A percentile compares a stretch with the other conserved stretches of the same genome.
phyloP scores from a whole-genome alignment of 2,888 invertebrate species.

The Drosophila prolongata region DNA sequence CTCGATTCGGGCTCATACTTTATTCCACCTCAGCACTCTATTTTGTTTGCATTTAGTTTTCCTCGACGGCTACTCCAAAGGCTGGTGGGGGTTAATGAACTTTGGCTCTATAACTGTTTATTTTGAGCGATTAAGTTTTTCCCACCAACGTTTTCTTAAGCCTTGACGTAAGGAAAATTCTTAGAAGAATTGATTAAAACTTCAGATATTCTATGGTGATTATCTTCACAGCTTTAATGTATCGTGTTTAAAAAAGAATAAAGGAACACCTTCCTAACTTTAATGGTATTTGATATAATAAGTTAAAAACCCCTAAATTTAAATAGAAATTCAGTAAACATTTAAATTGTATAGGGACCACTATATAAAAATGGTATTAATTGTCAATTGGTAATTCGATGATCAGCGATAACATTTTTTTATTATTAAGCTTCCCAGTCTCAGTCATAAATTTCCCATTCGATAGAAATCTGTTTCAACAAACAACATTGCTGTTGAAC shows the following conservation, averaged over 20 bases:
- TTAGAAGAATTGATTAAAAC: too few species aligned
- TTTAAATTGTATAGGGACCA: not conserved
- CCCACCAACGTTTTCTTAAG: too few species aligned
- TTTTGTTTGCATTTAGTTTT: conserved; percentile 18
- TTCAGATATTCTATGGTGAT: not conserved
- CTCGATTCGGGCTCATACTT: conserved; percentile 34
- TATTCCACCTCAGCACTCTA: conserved; percentile 42
- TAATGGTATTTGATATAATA: too few species aligned
- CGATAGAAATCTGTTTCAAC: conserved; percentile 12
- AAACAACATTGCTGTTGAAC: conserved; percentile 18
- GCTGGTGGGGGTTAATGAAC: conserved; percentile 21
- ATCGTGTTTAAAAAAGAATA: too few species aligned
- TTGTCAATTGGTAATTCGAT: not conserved
- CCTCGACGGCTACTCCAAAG: conserved; percentile 14
- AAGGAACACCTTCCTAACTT: too few species aligned
- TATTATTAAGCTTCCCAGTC: not conserved
- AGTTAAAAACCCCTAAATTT: too few species aligned
- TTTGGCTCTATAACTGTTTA: conserved; percentile 19
- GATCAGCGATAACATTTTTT: conserved; percentile 10
- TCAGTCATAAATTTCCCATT: not conserved
- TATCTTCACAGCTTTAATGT: too few species aligned
- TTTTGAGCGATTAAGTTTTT: conserved; percentile 3
- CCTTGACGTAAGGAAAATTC: too few species aligned
- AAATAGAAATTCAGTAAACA: not conserved
- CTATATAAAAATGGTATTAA: not conserved